Base-by-base conservation (phyloP, 2,888 invertebrate species). In the Physocephala rufipes region DNA sequence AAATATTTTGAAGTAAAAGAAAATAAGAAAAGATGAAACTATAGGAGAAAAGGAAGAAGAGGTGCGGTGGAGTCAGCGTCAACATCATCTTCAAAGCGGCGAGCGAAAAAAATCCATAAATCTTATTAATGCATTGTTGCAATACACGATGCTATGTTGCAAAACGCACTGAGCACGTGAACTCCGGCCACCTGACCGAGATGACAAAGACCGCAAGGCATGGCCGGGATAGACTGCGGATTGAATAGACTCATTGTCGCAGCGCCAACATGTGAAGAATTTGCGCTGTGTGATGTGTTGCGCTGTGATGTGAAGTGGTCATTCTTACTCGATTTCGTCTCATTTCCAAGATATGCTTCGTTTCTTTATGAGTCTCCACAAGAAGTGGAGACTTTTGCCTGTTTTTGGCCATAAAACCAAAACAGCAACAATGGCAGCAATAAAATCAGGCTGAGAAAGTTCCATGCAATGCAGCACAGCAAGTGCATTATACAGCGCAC, bases 91-190 rank as follows among this genome's bases (percentile, higher is more conserved):
- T 68, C 68, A 62, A 68, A 68, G 68, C 61, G 61, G 62, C 61
- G 36, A 61, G 62, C 36, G 62, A 68, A 53, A 68, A n/a, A 68
- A 68, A 62, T 68, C 62, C 68, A 68, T 68, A 68, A 68, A 68
- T 68, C 68, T 68, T 68, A 68, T 68, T 68, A 68, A 62, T 68
- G 68, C 68, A 68, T 68, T 68, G 68, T 68, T 68, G 68, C 61
- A 62, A 62, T 62, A 68, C 61, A 30, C 68, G 62, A 61, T n/a
- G 58, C 19, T 7, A 55, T 21, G 53, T 28, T 28, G 58, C 21
- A 24, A 26, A 58, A 58, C 26, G 68, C 68, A 53, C 49, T n/a
- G n/a, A 45, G 24, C 59, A 12, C 24, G 15, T 21, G 51, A 19
- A 36, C 51, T 21, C 36, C 2, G 30, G 36, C 36, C 36, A 36